These are phyloP conservation scores for Molorchus minor DNA, from an alignment of 2,888 invertebrate genomes.

Conservation along the genomic window DNA sequence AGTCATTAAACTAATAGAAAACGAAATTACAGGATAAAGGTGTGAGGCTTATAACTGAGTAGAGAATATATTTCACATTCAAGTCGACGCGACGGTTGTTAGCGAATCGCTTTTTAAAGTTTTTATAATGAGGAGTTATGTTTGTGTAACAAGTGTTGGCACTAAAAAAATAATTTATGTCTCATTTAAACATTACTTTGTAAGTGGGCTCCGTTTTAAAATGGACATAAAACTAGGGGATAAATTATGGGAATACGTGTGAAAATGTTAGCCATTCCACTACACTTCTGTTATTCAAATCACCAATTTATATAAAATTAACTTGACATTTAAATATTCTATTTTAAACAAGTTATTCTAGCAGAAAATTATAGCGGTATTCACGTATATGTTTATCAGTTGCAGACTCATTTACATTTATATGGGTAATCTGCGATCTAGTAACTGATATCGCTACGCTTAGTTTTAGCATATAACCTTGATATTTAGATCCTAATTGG, in stretches of 20 bases:
- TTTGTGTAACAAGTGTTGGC: too few relatives aligned
- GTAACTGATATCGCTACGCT: neutral
- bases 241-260: neutral
- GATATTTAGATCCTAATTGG: too few relatives aligned
- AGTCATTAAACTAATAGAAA: constrained; percentile 2
- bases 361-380: constrained; percentile 8
- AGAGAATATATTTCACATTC: neutral
- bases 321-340: constrained; percentile 6
- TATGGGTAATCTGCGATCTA: neutral
- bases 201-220: neutral
- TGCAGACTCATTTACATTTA: constrained; percentile 11
- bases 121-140: too few relatives aligned
- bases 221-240: neutral
- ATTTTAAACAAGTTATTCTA: constrained; percentile 1
- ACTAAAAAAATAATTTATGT: too few relatives aligned
- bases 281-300: neutral
- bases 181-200: neutral
- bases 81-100: neutral
- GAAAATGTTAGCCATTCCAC: constrained; percentile 3
- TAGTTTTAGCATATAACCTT: too few relatives aligned
- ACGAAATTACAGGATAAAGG: neutral
- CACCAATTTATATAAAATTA: constrained; percentile 3
- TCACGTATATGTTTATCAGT: constrained; percentile 8
- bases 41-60: neutral
- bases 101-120: too few relatives aligned